Percentiles rank a stretch among this genome's conserved stretches.
Evolutionary conservation across 1,140 invertebrate species (phyloP).

Genomic region (Plodia interpunctella): DNA sequence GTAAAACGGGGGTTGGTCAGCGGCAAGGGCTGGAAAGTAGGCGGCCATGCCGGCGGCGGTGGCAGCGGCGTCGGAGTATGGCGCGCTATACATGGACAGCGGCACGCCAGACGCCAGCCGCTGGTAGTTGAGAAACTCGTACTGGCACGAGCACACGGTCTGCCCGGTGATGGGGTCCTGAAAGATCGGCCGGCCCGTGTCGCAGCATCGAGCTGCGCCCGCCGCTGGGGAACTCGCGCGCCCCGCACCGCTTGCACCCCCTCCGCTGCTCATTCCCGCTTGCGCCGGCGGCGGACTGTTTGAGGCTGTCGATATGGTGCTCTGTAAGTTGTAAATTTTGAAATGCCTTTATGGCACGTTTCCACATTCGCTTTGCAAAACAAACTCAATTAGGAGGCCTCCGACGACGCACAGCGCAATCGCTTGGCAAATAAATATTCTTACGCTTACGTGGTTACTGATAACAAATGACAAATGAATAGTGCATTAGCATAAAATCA

Average conservation of each 20-base stretch:
- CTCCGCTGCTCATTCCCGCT: slow-evolving; percentile 71
- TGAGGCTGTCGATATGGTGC: slow-evolving; percentile 79
- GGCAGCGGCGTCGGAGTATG: slow-evolving; percentile 84
- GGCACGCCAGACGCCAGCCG: slow-evolving; percentile 83
- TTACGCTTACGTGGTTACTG: slow-evolving; percentile 42
- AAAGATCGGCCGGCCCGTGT: slow-evolving; percentile 93
- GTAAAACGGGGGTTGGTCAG: slow-evolving; percentile 90
- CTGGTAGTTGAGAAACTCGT: slow-evolving; percentile 88
- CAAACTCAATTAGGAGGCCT: slow-evolving; percentile 48
- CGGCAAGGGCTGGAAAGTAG: slow-evolving; percentile 87
- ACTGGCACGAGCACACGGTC: slow-evolving; percentile 95
- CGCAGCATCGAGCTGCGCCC: slow-evolving; percentile 86
- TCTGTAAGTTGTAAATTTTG: slow-evolving; percentile 76
- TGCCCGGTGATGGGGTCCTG: slow-evolving; percentile 95
- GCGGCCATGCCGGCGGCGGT: slow-evolving; percentile 87
- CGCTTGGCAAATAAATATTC: slow-evolving; percentile 37
- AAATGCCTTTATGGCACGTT: slow-evolving; percentile 74
- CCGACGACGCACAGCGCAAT: slow-evolving; percentile 53
- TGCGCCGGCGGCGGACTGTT: slow-evolving; percentile 78
- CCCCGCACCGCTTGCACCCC: slow-evolving; percentile 73
- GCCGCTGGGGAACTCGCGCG: slow-evolving; percentile 75
- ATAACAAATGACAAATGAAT: slow-evolving; percentile 18
- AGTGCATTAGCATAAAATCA: slow-evolving; percentile 30
- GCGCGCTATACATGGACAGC: slow-evolving; percentile 87
- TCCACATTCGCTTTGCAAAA: slow-evolving; percentile 62